Evolutionary conservation across 2,113 vertebrate species (phyloP).

Genomic region (Cromileptes altivelis): DNA sequence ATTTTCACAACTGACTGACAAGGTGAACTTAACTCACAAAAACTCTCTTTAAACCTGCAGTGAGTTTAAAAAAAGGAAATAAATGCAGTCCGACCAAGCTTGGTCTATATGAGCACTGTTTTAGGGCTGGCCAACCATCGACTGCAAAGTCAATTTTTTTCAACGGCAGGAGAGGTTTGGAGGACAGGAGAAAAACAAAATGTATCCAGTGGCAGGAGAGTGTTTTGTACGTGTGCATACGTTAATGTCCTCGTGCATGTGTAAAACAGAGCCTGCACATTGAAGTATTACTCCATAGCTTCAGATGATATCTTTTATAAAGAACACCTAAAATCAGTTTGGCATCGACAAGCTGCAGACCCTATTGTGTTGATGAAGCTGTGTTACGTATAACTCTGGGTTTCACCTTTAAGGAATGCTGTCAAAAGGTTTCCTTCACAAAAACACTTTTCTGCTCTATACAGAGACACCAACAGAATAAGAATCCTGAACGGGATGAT

Average conservation of each 20-base stretch:
- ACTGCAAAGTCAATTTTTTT: not conserved
- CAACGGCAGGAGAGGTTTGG: not conserved
- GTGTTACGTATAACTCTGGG: too few relatives aligned
- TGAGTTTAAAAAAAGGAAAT: not conserved
- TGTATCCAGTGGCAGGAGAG: too few relatives aligned
- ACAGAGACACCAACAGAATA: not conserved
- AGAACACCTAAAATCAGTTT: not conserved
- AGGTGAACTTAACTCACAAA: conserved; percentile 31
- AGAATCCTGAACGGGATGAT: not conserved
- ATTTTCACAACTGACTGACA: conserved; percentile 22
- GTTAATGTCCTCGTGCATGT: not conserved
- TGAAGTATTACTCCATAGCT: not conserved
- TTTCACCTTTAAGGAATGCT: not conserved
- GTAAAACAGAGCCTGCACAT: too few relatives aligned
- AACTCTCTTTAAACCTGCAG: conserved; percentile 1
- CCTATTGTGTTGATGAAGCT: not conserved
- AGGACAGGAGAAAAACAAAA: not conserved
- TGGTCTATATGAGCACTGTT: not conserved
- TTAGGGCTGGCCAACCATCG: not conserved
- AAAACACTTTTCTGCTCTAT: not conserved
- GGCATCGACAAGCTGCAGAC: not conserved
- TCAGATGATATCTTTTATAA: not conserved
- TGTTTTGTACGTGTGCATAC: not conserved
- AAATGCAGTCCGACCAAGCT: not conserved
- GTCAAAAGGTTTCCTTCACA: not conserved